phyloP scores from a whole-genome alignment of 2,888 invertebrate species.

The Meganola albula region DNA sequence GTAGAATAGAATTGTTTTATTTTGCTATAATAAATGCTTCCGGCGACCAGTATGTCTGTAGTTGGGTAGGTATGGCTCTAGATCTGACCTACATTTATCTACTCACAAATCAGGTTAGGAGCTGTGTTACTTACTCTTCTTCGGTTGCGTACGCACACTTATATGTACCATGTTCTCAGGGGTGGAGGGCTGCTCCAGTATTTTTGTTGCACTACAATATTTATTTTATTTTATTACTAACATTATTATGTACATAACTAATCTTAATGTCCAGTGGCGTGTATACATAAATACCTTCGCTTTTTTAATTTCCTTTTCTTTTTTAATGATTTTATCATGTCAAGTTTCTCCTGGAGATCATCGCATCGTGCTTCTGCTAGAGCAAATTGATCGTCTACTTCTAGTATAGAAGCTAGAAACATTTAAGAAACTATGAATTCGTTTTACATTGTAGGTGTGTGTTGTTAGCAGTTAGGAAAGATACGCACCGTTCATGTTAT shows the following conservation, averaged over 20 bases:
- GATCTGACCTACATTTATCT: too few relatives aligned
- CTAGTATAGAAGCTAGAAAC: constrained; percentile 50
- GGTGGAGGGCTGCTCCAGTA: constrained; percentile 34
- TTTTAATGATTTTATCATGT: constrained; percentile 57
- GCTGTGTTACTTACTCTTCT: constrained; percentile 56
- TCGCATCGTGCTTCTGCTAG: constrained; percentile 59
- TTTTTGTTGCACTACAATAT: too few relatives aligned
- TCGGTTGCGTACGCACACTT: constrained; percentile 56
- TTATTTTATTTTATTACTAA: too few relatives aligned
- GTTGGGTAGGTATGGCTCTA: too few relatives aligned
- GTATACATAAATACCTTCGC: constrained; percentile 55
- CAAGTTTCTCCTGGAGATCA: constrained; percentile 61
- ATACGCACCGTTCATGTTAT: constrained; percentile 48
- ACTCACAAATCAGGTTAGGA: too few relatives aligned
- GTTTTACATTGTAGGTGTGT: background rate
- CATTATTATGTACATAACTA: too few relatives aligned
- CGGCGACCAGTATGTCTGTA: too few relatives aligned
- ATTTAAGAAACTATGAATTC: background rate
- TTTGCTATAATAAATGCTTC: too few relatives aligned
- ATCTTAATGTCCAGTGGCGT: too few relatives aligned
- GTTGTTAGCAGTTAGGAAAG: background rate
- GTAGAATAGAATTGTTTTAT: too few relatives aligned
- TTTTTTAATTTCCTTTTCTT: constrained; percentile 60
- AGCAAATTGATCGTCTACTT: constrained; percentile 59
- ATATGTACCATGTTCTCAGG: constrained; percentile 50